Base-by-base conservation (phyloP, 1,140 invertebrate species). In the Lepidurus couesii region DNA sequence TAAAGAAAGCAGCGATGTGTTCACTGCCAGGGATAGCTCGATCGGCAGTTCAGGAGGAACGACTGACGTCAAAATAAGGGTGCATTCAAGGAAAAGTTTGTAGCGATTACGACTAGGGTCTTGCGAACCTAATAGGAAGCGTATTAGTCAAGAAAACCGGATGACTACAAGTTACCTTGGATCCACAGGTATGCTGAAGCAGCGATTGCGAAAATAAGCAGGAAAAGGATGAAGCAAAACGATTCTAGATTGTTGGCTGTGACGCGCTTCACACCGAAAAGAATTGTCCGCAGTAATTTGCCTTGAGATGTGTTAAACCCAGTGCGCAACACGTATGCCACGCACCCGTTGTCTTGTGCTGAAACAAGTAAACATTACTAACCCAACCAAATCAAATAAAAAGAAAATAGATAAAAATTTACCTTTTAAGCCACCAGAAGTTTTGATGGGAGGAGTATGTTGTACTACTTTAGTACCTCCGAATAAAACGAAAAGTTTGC, bases 161-260 rank as follows among this genome's bases (percentile, higher is more conserved):
- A 42, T 16, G 10, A 73, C 75, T 80, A 7, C 4, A 65, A 13
- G 8, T 65, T 83, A 87, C 97, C 98, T 89, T 98, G 97, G 77
- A 98, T 90, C 98, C 98, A 99, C 5, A 99, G 95, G 88, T 99
- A 99, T 1, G 89, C 89, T 13, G 98, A 94, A 21, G 98, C 98
- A 81, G 95, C 93, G 83, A 99, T 90, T 0, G 98, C 98, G 85
- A 99, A 99, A 65, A 99, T 90, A 74, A 99, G 88, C 4, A 99
- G 87, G 84, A 99, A 99, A 21, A 99, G 84, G 82, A 99, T 99
- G 83, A 99, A 99, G 42, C 93, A 92, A 86, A 99, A 99, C n/a
- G 97, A 98, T 88, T 99, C 98, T 75, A 97, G 86, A 88, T 99
- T 99, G 86, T 99, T 99, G n/a, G 98, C 98, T 4, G 98, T 99